Evolutionary conservation across 2,113 vertebrate genomes (phyloP), one percentile per base, ranked within the genome.

Genomic region (Bostrychus sinensis): DNA sequence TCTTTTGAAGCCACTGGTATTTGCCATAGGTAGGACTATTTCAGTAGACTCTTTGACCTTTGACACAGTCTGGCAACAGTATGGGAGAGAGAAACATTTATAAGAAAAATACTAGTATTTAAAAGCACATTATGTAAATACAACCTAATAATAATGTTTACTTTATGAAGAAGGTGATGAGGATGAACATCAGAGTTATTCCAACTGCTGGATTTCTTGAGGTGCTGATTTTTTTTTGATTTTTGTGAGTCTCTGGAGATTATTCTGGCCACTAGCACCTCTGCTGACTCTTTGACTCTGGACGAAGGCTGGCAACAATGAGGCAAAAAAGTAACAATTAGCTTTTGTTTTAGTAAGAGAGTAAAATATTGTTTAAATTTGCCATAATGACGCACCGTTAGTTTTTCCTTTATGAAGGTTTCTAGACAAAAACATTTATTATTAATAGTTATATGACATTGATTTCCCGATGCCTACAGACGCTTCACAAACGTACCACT

Each of bases 21-120:
- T 90, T 34, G 93, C 94, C 0, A 87, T 91, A 74, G 89, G 79
- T 73, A 96, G 77, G 34, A 94, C 84, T 1, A 94, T 91, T 46
- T 89, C 57, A 32, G 87, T 76, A 2, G 87, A 72, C 42, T 89
- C 73, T 0, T 73, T 79, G 59, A 90, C 82, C 16, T 70, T 88
- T 10, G 91, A 80, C 50, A 87, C 77, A 20, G 86, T 80, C 94
- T 96, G 74, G 65, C 83, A 78, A 86, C 60, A n/a, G 28, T 22
- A 45, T 26, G 75, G 81, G 54, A 16, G n/a, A 23, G 1, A 28
- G 12, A 34, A 39, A 68, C 57, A 83, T 22, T 7, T 23, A 64
- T 43, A 65, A 66, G 16, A 16, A 51, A 32, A 32, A 32, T 32
- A 8, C 30, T 32, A 7, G 30, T 7, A 32, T 32, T 32, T 32